Percentiles rank a stretch among this genome's conserved stretches.
phyloP scores from a whole-genome alignment of 2,113 vertebrate genomes.

The Cygnus buccinator region DNA sequence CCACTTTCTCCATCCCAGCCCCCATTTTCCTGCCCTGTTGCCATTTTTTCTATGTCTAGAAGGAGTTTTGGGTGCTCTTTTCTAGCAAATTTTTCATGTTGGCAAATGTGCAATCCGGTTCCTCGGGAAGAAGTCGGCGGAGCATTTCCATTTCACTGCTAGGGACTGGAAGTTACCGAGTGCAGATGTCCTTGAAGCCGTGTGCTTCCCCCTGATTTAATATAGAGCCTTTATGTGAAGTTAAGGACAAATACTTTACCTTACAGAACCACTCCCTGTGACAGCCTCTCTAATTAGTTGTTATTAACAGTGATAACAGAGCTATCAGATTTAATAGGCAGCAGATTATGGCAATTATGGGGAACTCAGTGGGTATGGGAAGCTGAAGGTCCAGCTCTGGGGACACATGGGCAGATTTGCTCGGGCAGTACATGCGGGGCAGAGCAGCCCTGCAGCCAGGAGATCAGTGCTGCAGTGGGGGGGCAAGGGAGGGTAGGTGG shows the following conservation, averaged over 20 bases:
- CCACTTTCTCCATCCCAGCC: not conserved
- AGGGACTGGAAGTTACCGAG: accelerated
- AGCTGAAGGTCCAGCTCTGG: not conserved
- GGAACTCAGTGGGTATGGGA: not conserved
- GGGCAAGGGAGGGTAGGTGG: accelerated
- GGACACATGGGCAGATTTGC: not conserved
- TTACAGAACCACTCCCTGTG: conserved; percentile 11
- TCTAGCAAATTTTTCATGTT: not conserved
- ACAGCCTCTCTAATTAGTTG: conserved; percentile 55
- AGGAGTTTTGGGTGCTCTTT: not conserved
- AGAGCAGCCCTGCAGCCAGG: not conserved
- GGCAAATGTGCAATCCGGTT: not conserved
- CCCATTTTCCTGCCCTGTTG: not conserved
- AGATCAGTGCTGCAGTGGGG: not conserved
- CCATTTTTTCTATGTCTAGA: accelerated
- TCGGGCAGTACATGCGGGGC: accelerated
- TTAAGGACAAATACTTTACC: conserved; percentile 7
- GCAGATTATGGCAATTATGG: conserved; percentile 39
- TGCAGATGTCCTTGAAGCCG: accelerated
- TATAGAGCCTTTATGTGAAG: not conserved
- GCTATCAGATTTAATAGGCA: conserved; percentile 43
- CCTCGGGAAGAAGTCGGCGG: accelerated
- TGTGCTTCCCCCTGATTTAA: not conserved
- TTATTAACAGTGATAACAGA: conserved; percentile 56
- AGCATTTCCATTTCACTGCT: not conserved